A percentile compares a stretch with the other conserved stretches of the same genome.
These are phyloP conservation scores for Arrhamphus sclerolepis DNA, from an alignment of 2,797 vertebrate species.

Conservation along the genomic window DNA sequence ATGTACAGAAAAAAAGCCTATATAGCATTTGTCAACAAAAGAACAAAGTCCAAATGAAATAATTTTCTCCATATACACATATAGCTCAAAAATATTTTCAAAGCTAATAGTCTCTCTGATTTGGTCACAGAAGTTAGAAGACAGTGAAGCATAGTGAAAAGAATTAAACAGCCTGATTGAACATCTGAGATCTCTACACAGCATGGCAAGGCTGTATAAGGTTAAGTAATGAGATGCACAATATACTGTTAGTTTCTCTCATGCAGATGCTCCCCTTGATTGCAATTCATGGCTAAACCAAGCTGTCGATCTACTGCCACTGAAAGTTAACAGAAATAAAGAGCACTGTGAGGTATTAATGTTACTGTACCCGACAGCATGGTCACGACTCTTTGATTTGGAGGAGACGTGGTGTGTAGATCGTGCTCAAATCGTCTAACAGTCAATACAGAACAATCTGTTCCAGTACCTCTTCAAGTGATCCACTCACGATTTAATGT, in stretches of 20 bases:
- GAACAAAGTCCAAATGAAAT: conserved; percentile 68
- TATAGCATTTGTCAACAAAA: conserved; percentile 75
- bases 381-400: conserved; percentile 61
- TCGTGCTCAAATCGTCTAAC: conserved; percentile 27
- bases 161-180: conserved; percentile 65
- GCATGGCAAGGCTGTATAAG: conserved; percentile 50
- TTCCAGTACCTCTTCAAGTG: conserved; percentile 37
- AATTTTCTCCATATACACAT: conserved; percentile 83
- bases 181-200: conserved; percentile 62
- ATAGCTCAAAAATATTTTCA: conserved; percentile 82
- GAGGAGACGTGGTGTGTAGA: conserved; percentile 48
- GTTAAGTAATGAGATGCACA: conserved; percentile 56
- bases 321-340: conserved; percentile 55
- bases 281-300: conserved; percentile 57
- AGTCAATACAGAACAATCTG: conserved; percentile 36
- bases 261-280: conserved; percentile 55
- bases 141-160: conserved; percentile 76
- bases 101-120: conserved; percentile 82
- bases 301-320: conserved; percentile 51
- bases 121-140: conserved; percentile 85
- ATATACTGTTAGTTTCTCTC: conserved; percentile 52
- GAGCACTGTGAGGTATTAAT: conserved; percentile 79
- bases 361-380: conserved; percentile 66
- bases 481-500: conserved; percentile 38
- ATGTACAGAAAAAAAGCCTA: conserved; percentile 83